A percentile compares a stretch with the other conserved stretches of the same genome.
Evolutionary conservation across 2,113 vertebrate species (phyloP).

Genomic region (Apteryx mantelli): DNA sequence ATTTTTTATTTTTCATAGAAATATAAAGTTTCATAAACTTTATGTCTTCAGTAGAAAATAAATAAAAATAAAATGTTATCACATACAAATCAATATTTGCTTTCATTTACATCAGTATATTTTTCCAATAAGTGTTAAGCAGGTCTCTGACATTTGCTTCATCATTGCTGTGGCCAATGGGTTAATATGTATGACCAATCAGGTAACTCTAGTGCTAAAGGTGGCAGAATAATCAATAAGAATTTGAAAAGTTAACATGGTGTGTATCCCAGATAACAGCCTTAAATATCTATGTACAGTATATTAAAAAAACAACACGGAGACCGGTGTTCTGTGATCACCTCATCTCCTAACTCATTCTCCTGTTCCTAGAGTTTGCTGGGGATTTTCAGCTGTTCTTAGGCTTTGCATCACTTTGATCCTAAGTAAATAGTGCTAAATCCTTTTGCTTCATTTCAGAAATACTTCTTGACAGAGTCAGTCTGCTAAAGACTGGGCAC

Average conservation of each 20-base stretch:
- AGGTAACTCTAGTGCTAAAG: neutral
- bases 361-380: neutral
- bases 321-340: neutral
- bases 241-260: neutral
- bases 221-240: neutral
- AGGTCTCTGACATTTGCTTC: neutral
- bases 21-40: neutral
- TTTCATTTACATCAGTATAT: neutral
- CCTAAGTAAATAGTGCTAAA: neutral
- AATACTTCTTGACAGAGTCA: slow-evolving; percentile 26
- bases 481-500: neutral
- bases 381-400: neutral
- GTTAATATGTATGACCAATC: neutral
- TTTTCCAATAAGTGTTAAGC: neutral
- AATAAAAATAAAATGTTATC: neutral
- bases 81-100: neutral
- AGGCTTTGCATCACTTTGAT: neutral
- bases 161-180: neutral
- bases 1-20: neutral
- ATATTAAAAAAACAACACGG: neutral
- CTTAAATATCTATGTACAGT: neutral
- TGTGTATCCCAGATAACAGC: neutral
- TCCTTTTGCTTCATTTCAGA: slow-evolving; percentile 22
- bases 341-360: neutral
- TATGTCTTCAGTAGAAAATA: neutral